Evolutionary conservation across 1,140 invertebrate species (phyloP), one percentile per base, ranked within the genome.

Genomic region (Bathynomus jamesi): DNA sequence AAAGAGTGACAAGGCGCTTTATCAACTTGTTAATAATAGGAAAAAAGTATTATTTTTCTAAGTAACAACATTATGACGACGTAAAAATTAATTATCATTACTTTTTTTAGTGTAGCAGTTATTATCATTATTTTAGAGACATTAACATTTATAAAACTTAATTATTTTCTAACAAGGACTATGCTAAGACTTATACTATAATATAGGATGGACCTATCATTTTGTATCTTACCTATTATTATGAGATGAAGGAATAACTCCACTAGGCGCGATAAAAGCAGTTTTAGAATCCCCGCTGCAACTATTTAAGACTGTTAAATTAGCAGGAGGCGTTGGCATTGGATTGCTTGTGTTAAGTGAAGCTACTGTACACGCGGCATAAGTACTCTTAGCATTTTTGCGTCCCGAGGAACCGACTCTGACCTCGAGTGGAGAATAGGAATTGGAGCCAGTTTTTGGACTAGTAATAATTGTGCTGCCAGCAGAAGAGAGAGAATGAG

Each of bases 191-290:
- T n/a, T n/a, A n/a, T n/a, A n/a, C n/a, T n/a, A n/a, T n/a, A n/a
- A n/a, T n/a, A n/a, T n/a, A n/a, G n/a, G n/a, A n/a, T n/a, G n/a
- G n/a, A n/a, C n/a, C n/a, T n/a, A n/a, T n/a, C n/a, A n/a, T n/a
- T n/a, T n/a, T n/a, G n/a, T n/a, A n/a, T n/a, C n/a, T n/a, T 86
- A 85, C 61, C 88, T 82, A 83, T 84, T 84, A 67, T 61, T 80
- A 69, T 78, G 67, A 46, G 72, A 71, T 13, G 68, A 72, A 10
- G 76, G 76, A 17, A 74, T 64, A 63, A 77, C 64, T 8, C 75
- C 72, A 61, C 75, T 74, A 27, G 72, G 74, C 10, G 70, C 71
- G 1, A 76, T 65, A 61, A 77, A 77, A 60, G 76, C 63, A 17
- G 76, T 77, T 61, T 74, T 74, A 60, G 65, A 72, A 46, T 77